Conservation (phyloP, 2,113 vertebrate species). For the Glaucidium brasilianum region DNA sequence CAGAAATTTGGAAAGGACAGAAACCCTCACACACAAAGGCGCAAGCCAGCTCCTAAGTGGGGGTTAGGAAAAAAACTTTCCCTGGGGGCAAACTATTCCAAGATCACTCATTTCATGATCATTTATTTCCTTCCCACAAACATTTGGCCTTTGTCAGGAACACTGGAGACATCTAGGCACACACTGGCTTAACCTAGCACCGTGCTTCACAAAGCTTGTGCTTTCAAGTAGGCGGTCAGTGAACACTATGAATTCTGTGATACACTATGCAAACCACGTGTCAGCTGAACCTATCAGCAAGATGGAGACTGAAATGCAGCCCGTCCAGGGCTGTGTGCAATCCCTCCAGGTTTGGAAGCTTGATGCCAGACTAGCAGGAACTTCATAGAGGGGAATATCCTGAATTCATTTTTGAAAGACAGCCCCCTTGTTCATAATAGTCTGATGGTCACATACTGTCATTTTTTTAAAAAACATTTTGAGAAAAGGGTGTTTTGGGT, state of each 20-base stretch:
- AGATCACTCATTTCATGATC: neutral
- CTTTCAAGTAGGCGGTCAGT: neutral
- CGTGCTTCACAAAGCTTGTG: neutral
- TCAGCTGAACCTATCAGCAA: neutral
- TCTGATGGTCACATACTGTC: neutral
- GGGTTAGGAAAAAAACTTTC: neutral
- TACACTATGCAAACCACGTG: neutral
- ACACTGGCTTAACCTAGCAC: neutral
- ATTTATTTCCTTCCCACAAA: neutral
- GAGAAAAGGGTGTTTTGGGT: neutral
- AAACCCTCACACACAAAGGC: neutral
- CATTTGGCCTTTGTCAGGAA: neutral
- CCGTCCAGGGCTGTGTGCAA: neutral
- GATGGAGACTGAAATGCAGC: neutral
- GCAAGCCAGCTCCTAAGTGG: neutral
- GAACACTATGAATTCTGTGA: neutral
- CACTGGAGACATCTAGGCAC: neutral
- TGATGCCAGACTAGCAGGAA: neutral
- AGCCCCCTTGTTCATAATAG: neutral
- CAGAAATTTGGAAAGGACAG: slow-evolving; percentile 39
- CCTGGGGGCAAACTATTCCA: neutral
- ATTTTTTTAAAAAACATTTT: neutral
- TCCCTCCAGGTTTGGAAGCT: neutral
- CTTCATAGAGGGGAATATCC: neutral
- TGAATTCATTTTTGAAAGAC: neutral